These are phyloP conservation scores for Echinops telfairi DNA, from an alignment of 2,113 vertebrate species.

Conservation along the genomic window DNA sequence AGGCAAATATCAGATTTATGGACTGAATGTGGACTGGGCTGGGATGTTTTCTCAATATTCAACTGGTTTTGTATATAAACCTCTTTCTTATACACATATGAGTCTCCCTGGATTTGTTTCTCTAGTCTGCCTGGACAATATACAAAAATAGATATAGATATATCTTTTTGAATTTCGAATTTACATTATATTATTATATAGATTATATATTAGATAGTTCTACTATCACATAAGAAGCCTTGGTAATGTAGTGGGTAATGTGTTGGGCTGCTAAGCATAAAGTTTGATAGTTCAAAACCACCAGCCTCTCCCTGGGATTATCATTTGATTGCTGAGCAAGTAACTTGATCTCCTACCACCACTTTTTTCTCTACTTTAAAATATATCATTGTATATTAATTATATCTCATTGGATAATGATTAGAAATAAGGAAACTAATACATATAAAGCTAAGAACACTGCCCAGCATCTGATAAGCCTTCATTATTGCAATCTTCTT, in stretches of 20 bases:
- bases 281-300: too few relatives aligned
- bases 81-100: too few relatives aligned
- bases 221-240: too few relatives aligned
- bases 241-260: too few relatives aligned
- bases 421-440: not conserved
- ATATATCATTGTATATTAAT: not conserved
- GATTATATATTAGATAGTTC: not conserved
- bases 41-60: too few relatives aligned
- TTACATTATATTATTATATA: not conserved
- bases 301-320: not conserved
- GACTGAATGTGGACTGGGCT: too few relatives aligned
- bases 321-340: not conserved
- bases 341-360: not conserved
- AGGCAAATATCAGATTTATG: too few relatives aligned
- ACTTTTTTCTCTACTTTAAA: slow-evolving; percentile 11
- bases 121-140: too few relatives aligned
- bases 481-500: not conserved
- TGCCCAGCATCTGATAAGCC: not conserved
- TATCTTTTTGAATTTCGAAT: not conserved
- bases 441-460: not conserved
- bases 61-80: too few relatives aligned
- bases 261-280: too few relatives aligned
- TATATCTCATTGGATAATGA: not conserved
- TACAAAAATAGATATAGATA: not conserved
- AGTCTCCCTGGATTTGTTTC: too few relatives aligned